A percentile compares a stretch with the other conserved stretches of the same genome.
These are phyloP conservation scores for Monopis laevigella DNA, from an alignment of 2,888 invertebrate genomes.

Conservation along the genomic window DNA sequence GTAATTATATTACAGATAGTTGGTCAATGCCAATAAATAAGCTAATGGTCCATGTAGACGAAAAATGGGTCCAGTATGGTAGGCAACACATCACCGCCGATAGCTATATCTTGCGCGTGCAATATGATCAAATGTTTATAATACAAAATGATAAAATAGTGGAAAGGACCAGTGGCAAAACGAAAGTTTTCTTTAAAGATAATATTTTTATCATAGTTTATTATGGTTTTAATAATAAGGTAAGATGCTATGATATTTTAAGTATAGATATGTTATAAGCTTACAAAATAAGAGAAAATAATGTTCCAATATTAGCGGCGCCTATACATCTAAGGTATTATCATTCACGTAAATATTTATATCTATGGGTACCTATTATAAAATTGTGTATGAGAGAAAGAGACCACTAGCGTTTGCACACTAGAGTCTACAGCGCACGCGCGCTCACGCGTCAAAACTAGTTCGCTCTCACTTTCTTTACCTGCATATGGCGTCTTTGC, in stretches of 20 bases:
- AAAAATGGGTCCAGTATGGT: conserved; percentile 36
- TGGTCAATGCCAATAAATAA: conserved; percentile 35
- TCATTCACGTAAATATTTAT: too few species aligned
- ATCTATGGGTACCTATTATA: too few species aligned
- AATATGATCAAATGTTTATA: conserved; percentile 41
- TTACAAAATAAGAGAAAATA: not conserved
- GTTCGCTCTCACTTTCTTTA: too few species aligned
- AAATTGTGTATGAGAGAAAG: too few species aligned
- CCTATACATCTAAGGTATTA: too few species aligned
- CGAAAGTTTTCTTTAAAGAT: conserved; percentile 45
- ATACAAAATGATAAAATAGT: conserved; percentile 33
- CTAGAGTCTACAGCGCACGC: too few species aligned
- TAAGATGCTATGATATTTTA: conserved; percentile 21
- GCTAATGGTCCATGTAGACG: conserved; percentile 37
- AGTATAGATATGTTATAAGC: not conserved
- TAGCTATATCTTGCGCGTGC: conserved; percentile 26
- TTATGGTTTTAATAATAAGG: conserved; percentile 26
- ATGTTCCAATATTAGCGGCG: too few species aligned
- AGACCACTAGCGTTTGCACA: too few species aligned
- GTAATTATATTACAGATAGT: conserved; percentile 26
- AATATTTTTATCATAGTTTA: conserved; percentile 41
- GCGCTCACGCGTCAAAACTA: too few species aligned
- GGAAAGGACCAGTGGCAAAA: conserved; percentile 40
- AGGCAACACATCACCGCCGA: conserved; percentile 21
- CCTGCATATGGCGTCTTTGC: too few species aligned